A percentile compares a stretch with the other conserved stretches of the same genome.
phyloP scores from a whole-genome alignment of 2,113 vertebrate species.

The Probosciger aterrimus region DNA sequence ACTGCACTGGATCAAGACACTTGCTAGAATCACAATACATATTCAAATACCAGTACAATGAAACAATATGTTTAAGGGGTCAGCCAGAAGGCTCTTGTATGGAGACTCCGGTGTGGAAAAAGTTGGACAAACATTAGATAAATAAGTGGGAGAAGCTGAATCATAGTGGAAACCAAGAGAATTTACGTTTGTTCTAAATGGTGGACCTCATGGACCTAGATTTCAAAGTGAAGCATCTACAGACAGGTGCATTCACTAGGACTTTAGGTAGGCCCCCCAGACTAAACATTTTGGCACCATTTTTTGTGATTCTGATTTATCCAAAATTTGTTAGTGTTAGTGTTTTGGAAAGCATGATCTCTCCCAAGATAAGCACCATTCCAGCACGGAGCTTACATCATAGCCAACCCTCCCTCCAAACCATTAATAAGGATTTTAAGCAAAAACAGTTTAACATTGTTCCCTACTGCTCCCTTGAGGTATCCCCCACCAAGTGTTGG shows the following conservation, averaged over 20 bases:
- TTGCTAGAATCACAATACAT: neutral
- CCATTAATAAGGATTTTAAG: neutral
- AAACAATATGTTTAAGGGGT: neutral
- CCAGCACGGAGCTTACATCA: neutral
- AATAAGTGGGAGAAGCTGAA: neutral
- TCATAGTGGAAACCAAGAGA: neutral
- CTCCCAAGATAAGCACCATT: neutral
- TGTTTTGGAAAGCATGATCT: neutral
- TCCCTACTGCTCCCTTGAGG: constrained; percentile 1
- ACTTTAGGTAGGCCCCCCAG: neutral
- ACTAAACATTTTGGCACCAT: neutral
- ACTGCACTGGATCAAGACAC: neutral
- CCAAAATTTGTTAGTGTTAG: neutral
- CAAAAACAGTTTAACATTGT: constrained; percentile 6
- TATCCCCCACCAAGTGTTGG: neutral
- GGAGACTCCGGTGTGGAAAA: neutral
- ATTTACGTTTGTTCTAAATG: neutral
- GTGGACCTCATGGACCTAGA: neutral
- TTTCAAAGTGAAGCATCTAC: neutral
- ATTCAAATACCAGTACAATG: neutral
- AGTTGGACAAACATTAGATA: neutral
- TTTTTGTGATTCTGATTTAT: neutral
- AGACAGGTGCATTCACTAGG: neutral
- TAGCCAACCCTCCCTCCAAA: neutral
- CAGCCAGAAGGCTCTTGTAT: neutral